Conservation (phyloP, 2,888 invertebrate species). For the Nemapogon koenigi region DNA sequence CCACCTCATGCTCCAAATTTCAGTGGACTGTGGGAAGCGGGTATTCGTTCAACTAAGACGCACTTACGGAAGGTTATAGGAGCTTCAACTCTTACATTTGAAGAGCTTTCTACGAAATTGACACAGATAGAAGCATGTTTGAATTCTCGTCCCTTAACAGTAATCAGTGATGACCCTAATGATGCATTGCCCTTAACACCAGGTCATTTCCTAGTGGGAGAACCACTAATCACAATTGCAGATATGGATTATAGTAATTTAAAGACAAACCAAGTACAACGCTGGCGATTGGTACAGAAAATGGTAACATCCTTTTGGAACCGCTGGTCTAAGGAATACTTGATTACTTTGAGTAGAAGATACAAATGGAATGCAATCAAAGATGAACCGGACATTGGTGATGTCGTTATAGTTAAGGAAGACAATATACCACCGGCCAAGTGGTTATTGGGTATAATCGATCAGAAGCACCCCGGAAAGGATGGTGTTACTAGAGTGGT, state of each 20-base stretch:
- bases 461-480: no score
- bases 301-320: slow-evolving; percentile 19
- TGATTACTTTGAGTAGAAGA: slow-evolving; percentile 14
- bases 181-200: slow-evolving; percentile 18
- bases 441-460: slow-evolving; percentile 15
- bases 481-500: no score
- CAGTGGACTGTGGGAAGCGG: slow-evolving; percentile 20
- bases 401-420: slow-evolving; percentile 17
- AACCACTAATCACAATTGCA: slow-evolving; percentile 15
- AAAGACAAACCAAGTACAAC: slow-evolving; percentile 10
- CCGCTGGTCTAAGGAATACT: slow-evolving; percentile 19
- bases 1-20: slow-evolving; percentile 17
- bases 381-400: slow-evolving; percentile 14
- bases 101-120: slow-evolving; percentile 17
- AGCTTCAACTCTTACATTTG: slow-evolving; percentile 14
- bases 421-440: slow-evolving; percentile 16
- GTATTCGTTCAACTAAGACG: slow-evolving; percentile 18
- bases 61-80: slow-evolving; percentile 16
- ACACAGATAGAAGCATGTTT: slow-evolving; percentile 17
- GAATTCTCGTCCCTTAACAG: slow-evolving; percentile 16
- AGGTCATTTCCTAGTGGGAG: slow-evolving; percentile 18
- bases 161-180: slow-evolving; percentile 14
- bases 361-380: slow-evolving; percentile 10
- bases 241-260: slow-evolving; percentile 11
- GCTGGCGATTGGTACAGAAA: slow-evolving; percentile 19